Percentiles rank a stretch among this genome's conserved stretches.
phyloP scores from a whole-genome alignment of 1,140 invertebrate genomes.

The Meteorus sp. region DNA sequence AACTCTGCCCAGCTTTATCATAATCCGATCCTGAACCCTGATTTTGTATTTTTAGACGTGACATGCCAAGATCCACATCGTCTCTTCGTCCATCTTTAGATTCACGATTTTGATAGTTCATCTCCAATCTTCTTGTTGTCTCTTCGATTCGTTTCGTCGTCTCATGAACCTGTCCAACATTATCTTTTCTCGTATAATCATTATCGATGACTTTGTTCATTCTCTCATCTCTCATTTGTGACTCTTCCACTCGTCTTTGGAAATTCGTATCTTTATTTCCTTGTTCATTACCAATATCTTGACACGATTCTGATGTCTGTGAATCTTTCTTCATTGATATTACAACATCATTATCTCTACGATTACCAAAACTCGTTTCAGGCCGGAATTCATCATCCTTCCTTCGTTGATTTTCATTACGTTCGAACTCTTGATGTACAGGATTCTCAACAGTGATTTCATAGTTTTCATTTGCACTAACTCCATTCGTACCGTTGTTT shows the following conservation, averaged over 20 bases:
- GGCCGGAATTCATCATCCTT: constrained; percentile 45
- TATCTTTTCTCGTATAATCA: constrained; percentile 24
- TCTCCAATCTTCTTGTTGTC: constrained; percentile 34
- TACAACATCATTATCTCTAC: constrained; percentile 44
- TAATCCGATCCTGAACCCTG: constrained; percentile 69
- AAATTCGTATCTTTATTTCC: constrained; percentile 31
- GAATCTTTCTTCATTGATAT: constrained; percentile 43
- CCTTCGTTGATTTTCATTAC: constrained; percentile 44
- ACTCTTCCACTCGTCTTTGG: constrained; percentile 48
- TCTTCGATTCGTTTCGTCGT: constrained; percentile 35
- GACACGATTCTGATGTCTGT: neutral
- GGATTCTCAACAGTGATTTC: constrained; percentile 54
- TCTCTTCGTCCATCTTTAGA: constrained; percentile 42
- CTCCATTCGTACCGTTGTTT: constrained; percentile 32
- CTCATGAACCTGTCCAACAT: constrained; percentile 17
- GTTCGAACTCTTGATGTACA: constrained; percentile 38
- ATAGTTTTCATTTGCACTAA: constrained; percentile 50
- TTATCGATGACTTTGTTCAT: constrained; percentile 35
- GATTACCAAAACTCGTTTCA: constrained; percentile 50
- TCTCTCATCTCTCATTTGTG: constrained; percentile 40
- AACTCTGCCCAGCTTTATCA: constrained; percentile 70
- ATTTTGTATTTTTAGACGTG: constrained; percentile 58
- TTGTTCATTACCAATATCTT: constrained; percentile 9
- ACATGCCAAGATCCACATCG: constrained; percentile 51
- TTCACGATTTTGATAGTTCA: constrained; percentile 34